Percentiles rank a stretch among this genome's conserved stretches.
Conservation (phyloP, 2,797 vertebrate genomes). For the Decapterus maruadsi region DNA sequence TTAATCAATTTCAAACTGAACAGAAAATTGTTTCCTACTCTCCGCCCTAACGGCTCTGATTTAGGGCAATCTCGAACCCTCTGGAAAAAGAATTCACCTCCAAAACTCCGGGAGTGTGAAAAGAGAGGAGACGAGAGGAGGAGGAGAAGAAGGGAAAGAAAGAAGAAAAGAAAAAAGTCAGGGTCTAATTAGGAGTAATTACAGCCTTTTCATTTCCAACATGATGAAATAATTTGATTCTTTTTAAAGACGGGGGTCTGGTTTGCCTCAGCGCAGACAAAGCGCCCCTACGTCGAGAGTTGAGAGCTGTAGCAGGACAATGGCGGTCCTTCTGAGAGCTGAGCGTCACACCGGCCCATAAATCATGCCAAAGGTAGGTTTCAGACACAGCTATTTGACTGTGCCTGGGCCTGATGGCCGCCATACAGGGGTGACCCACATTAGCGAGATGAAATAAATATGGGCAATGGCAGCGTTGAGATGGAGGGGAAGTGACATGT, state of each 20-base stretch:
- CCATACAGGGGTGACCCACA: slow-evolving; percentile 88
- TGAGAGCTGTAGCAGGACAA: slow-evolving; percentile 91
- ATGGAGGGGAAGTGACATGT: slow-evolving; percentile 82
- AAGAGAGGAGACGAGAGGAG: slow-evolving; percentile 59
- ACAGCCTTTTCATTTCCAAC: slow-evolving; percentile 99
- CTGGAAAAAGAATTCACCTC: slow-evolving; percentile 89
- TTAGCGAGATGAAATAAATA: slow-evolving; percentile 91
- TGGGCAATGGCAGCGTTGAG: slow-evolving; percentile 75
- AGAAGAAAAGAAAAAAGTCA: slow-evolving; percentile 87
- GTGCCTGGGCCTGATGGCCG: slow-evolving; percentile 85
- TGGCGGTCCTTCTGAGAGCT: slow-evolving; percentile 90
- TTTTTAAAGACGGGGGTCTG: slow-evolving; percentile 97
- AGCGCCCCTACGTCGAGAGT: slow-evolving; percentile 92
- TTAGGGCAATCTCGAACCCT: slow-evolving; percentile 91
- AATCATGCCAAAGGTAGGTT: slow-evolving; percentile 92
- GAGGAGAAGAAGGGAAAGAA: slow-evolving; percentile 65
- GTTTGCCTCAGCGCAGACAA: slow-evolving; percentile 97
- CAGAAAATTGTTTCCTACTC: slow-evolving; percentile 98
- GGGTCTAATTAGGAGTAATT: slow-evolving; percentile 99
- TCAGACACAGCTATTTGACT: slow-evolving; percentile 90
- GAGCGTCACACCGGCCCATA: slow-evolving; percentile 88
- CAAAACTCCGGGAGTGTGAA: slow-evolving; percentile 63
- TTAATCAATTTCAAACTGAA: slow-evolving; percentile 95
- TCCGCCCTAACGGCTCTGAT: slow-evolving; percentile 89
- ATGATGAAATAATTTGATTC: slow-evolving; percentile 99